These are phyloP conservation scores for Meleagris gallopavo DNA, from an alignment of 2,113 vertebrate species.

Conservation along the genomic window DNA sequence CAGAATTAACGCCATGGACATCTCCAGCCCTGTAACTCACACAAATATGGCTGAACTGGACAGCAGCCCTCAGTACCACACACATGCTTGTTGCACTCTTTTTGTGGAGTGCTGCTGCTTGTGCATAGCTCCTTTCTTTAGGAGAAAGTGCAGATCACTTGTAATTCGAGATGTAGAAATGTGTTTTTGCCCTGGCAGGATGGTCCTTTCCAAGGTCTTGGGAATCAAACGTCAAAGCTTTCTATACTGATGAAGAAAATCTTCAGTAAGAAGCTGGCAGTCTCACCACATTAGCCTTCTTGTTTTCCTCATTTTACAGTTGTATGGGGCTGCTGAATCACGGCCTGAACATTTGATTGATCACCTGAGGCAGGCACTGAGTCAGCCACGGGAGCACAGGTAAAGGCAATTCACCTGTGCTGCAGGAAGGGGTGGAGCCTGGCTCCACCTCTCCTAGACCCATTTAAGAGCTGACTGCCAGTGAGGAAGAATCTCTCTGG, in stretches of 20 bases:
- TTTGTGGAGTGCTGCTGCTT: neutral
- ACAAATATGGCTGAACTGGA: neutral
- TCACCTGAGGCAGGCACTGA: too few relatives aligned
- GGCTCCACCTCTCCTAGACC: too few relatives aligned
- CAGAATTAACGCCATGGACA: neutral
- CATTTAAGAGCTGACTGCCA: too few relatives aligned
- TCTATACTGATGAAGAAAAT: neutral
- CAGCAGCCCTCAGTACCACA: neutral
- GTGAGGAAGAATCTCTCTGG: too few relatives aligned
- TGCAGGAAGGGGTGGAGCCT: too few relatives aligned
- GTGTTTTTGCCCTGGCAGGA: neutral
- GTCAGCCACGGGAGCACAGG: too few relatives aligned
- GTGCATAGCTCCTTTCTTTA: neutral
- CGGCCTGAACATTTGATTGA: too few relatives aligned
- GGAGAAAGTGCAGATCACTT: neutral
- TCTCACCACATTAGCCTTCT: neutral
- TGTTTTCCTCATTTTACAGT: conserved; percentile 6
- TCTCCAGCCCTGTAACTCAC: neutral
- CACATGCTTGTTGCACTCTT: neutral
- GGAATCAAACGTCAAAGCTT: neutral
- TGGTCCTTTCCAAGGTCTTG: neutral
- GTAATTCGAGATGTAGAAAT: neutral
- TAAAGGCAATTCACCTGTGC: too few relatives aligned
- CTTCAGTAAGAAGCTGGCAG: neutral
- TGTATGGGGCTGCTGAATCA: too few relatives aligned